Conservation (phyloP, 2,113 vertebrate genomes). For the Procapra przewalskii region DNA sequence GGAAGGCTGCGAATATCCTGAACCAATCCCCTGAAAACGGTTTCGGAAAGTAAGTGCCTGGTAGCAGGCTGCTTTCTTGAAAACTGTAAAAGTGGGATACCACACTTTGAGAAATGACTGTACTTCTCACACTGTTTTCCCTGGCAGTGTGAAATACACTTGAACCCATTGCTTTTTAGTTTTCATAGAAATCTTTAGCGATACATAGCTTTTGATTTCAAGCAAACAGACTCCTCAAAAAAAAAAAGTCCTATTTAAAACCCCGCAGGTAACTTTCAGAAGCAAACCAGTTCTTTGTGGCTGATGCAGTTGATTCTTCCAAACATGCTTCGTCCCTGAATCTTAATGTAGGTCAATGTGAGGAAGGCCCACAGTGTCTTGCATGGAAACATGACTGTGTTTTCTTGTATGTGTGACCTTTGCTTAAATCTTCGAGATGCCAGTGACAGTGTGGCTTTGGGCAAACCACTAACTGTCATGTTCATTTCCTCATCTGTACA, state of each 20-base stretch:
- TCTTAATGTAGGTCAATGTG: conserved; percentile 57
- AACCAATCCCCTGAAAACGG: neutral
- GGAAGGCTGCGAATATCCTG: neutral
- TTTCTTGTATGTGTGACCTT: neutral
- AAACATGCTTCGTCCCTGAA: conserved; percentile 31
- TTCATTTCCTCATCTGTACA: conserved; percentile 47
- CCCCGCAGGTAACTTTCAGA: conserved; percentile 4
- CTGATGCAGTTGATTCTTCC: neutral
- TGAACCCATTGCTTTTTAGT: neutral
- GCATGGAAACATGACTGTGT: conserved; percentile 20
- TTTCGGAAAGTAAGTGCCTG: neutral
- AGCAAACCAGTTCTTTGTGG: conserved; percentile 30
- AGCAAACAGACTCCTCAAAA: neutral
- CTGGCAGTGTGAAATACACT: neutral
- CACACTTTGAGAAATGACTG: neutral
- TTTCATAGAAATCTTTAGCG: neutral
- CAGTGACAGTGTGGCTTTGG: conserved; percentile 54
- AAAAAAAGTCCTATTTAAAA: conserved; percentile 15
- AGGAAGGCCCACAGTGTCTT: neutral
- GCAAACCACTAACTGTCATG: conserved; percentile 51
- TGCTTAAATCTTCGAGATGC: conserved; percentile 10
- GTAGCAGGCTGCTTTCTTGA: neutral
- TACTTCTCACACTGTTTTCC: neutral
- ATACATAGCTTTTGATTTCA: conserved; percentile 39
- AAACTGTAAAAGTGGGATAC: neutral